A percentile compares a stretch with the other conserved stretches of the same genome.
phyloP scores from a whole-genome alignment of 2,888 invertebrate species.

The Callyntrura guangdongensis region DNA sequence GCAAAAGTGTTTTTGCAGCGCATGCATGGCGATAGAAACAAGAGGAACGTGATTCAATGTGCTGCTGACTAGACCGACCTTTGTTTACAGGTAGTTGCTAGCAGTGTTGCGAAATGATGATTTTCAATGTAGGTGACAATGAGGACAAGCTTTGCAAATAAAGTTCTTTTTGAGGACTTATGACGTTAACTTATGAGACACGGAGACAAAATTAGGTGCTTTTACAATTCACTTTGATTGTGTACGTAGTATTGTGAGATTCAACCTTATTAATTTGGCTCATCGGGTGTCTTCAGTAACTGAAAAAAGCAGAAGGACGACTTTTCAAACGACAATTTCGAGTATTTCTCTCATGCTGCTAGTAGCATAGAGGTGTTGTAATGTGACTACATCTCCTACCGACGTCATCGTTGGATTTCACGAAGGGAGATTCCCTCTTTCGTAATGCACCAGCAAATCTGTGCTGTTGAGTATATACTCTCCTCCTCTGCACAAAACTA shows the following conservation, averaged over 20 bases:
- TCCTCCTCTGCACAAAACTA: background rate
- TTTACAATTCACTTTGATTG: too few species aligned
- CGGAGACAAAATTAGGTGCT: too few species aligned
- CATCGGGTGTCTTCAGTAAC: too few species aligned
- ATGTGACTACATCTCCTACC: background rate
- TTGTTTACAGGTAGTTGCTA: background rate
- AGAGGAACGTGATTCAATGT: background rate
- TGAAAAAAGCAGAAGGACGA: too few species aligned
- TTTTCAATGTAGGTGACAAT: background rate
- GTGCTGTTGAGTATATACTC: background rate
- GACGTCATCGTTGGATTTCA: slow-evolving; percentile 4
- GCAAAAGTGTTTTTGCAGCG: background rate
- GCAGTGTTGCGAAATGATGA: background rate
- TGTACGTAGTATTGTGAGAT: too few species aligned
- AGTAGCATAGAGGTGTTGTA: background rate
- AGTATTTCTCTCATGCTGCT: background rate
- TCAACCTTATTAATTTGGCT: too few species aligned
- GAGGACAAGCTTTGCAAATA: background rate
- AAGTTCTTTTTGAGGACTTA: too few species aligned
- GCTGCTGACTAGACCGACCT: background rate
- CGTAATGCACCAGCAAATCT: background rate
- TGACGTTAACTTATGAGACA: too few species aligned
- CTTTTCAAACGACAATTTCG: too few species aligned
- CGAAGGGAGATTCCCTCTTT: background rate
- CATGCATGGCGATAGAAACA: background rate